Evolutionary conservation across 1,140 invertebrate genomes (phyloP).

Genomic region (Drosophila ercepeae): DNA sequence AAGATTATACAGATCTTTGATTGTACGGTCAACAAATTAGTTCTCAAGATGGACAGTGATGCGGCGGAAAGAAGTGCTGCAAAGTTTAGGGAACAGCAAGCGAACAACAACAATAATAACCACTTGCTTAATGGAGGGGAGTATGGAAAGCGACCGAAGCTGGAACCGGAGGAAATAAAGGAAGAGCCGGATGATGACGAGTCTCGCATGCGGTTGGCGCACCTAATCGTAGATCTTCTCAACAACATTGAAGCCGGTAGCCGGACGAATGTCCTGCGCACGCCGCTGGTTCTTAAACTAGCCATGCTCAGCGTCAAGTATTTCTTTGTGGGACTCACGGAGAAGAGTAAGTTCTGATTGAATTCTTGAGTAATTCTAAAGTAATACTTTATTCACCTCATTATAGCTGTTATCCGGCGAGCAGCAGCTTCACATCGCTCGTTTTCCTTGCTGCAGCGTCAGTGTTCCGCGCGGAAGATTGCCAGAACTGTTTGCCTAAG

Average conservation of each 20-base stretch:
- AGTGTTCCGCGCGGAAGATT: slow-evolving; percentile 86
- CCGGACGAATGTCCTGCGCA: slow-evolving; percentile 54
- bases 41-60: slow-evolving; percentile 67
- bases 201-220: slow-evolving; percentile 59
- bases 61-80: slow-evolving; percentile 33
- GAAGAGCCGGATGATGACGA: slow-evolving; percentile 22
- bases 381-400: neutral
- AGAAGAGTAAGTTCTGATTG: slow-evolving; percentile 85
- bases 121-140: slow-evolving; percentile 54
- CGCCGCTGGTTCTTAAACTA: slow-evolving; percentile 84
- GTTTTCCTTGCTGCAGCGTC: slow-evolving; percentile 86
- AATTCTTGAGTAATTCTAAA: no score
- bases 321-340: slow-evolving; percentile 89
- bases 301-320: slow-evolving; percentile 89
- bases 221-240: slow-evolving; percentile 72
- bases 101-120: slow-evolving; percentile 49
- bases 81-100: slow-evolving; percentile 47
- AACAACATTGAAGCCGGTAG: slow-evolving; percentile 75
- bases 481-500: slow-evolving; percentile 88
- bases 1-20: slow-evolving; percentile 81
- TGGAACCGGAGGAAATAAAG: slow-evolving; percentile 12
- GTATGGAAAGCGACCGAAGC: slow-evolving; percentile 43
- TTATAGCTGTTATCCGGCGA: slow-evolving; percentile 84
- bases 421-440: slow-evolving; percentile 87
- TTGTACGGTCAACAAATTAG: slow-evolving; percentile 68